Percentiles rank a stretch among this genome's conserved stretches.
These are phyloP conservation scores for Noctua janthina DNA, from an alignment of 2,888 invertebrate genomes.

Conservation along the genomic window DNA sequence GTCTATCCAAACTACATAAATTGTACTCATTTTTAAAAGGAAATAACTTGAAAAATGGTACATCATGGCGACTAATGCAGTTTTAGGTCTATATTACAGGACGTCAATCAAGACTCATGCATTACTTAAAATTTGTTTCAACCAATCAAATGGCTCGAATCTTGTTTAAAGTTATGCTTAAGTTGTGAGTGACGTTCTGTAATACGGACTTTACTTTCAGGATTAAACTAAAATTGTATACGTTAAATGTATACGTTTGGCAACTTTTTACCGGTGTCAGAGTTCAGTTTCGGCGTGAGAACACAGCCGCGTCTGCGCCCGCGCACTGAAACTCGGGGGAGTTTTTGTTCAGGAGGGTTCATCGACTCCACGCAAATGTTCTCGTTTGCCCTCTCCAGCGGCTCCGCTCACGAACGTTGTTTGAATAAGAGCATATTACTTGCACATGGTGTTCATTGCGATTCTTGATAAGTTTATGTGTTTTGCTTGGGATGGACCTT, in stretches of 20 bases:
- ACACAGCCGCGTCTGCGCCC: conserved; percentile 73
- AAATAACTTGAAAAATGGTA: not conserved
- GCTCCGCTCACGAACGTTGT: conserved; percentile 51
- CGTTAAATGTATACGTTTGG: conserved; percentile 69
- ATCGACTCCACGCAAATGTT: conserved; percentile 83
- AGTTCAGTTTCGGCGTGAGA: conserved; percentile 86
- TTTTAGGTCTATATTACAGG: not conserved
- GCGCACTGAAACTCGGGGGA: conserved; percentile 86
- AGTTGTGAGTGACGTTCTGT: not conserved
- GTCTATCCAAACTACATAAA: not conserved
- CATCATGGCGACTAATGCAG: too few species aligned
- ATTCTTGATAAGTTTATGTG: conserved; percentile 45
- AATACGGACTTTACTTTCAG: not conserved
- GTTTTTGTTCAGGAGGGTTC: conserved; percentile 88
- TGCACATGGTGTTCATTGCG: conserved; percentile 58
- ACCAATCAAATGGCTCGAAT: not conserved
- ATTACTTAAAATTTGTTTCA: not conserved
- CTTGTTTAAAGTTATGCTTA: not conserved
- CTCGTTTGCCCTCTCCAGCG: conserved; percentile 63
- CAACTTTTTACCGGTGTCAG: conserved; percentile 85
- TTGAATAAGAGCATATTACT: conserved; percentile 60
- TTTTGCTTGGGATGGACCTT: not conserved
- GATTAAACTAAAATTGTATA: conserved; percentile 1
- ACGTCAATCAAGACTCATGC: not conserved
- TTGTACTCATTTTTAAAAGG: not conserved